Base-by-base conservation (phyloP, 30 jellyfish, hydroid and myxozoan genomes). In the Pelagia noctiluca region DNA sequence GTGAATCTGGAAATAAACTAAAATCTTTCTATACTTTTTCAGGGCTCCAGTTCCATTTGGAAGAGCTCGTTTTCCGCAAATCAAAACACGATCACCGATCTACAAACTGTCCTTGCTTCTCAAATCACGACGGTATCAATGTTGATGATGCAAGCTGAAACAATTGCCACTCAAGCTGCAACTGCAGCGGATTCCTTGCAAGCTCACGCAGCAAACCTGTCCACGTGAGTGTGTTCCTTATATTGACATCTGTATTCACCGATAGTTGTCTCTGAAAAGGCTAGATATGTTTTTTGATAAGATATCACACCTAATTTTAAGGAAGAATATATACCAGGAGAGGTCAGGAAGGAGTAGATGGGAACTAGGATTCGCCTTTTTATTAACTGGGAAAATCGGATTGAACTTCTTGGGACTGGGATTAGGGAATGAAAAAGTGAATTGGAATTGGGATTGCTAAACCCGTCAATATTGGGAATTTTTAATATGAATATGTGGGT, bases 21-120 rank as follows among this genome's bases (percentile, higher is more conserved):
- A 11, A 10, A 22, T 25, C 26, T 68, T 23, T 68, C 23, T n/a
- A 26, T 38, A 1, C 12, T 63, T 63, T 35, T 63, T 26, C 49
- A 89, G 98, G 94, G 96, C 33, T 85, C 65, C 80, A 83, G 75
- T 60, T 26, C 69, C 53, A 70, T 69, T 18, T 92, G 97, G 97
- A 52, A 71, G n/a, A 86, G 89, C 42, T 22, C 87, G 10, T 75
- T 86, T 65, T 52, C 86, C 24, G 85, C 85, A 10, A 80, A 75
- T 49, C 95, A 75, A 29, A 92, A 92, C 84, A 83, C 96, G 46
- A 32, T 92, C 16, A 28, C 32, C 5, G 98, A 92, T 62, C 85
- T 92, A 22, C 98, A 92, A 62, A 57, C 63, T 11, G 67, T 92
- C 75, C 88, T 92, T 2, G 24, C 88, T 18, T 19, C 85, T 10